Evolutionary conservation across 1,140 invertebrate genomes (phyloP), one percentile per base, ranked within the genome.

Genomic region (Drosophila littoralis): DNA sequence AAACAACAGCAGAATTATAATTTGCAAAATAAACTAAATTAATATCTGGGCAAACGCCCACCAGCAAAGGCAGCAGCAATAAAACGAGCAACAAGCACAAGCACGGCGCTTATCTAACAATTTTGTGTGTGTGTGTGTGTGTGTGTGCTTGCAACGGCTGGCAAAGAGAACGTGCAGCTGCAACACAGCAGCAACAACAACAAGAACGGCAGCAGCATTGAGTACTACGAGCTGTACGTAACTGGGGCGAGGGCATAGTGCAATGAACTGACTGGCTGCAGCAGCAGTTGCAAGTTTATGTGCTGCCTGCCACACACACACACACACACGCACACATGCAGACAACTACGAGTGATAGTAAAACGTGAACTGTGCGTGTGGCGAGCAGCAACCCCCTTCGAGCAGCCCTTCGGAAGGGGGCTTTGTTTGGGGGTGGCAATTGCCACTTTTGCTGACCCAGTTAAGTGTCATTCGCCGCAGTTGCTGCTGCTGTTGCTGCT

Each of bases 401-500:
- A 17, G 17, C 17, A 17, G 17, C 17, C 17, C 22, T 28, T 28
- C 22, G 4, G 22, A 5, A 28, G 5, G 45, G 46, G 48, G 7
- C 6, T 7, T 32, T 69, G 57, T 17, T 32, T 35, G 60, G 42
- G 22, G 28, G 38, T 40, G 43, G 55, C 32, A 17, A 35, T 12
- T 46, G 83, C 58, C 77, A 89, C 84, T 88, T 89, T 89, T 89
- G 84, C 84, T 89, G 84, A 89, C 84, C 84, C 81, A 89, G 74
- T 90, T 89, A 84, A 84, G 59, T 81, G 84, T 89, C 84, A 77
- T 89, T 89, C 80, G 75, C 85, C 63, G 67, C 66, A 50, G 52
- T 17, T 43, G 51, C 51, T 33, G 69, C 74, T 71, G 67, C 80
- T 72, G 22, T 64, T 71, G 65, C 64, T 64, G 51, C 51, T 51